Conservation (phyloP, 2,797 vertebrate species). For the Anolis apletophallus region DNA sequence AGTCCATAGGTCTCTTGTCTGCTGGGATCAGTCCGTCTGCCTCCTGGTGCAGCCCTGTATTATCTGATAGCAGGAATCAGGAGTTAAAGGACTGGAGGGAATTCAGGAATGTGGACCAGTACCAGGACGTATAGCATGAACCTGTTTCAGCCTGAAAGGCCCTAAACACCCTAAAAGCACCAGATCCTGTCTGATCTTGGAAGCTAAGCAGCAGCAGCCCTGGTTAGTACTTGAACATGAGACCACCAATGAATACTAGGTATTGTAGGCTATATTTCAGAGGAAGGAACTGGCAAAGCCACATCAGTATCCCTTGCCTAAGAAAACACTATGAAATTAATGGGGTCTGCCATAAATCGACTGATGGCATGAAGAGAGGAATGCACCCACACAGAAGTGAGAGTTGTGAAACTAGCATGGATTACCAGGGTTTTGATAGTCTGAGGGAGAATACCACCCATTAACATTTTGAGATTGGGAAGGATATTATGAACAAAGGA, state of each 20-base stretch:
- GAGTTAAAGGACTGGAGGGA: not conserved
- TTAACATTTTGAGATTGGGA: not conserved
- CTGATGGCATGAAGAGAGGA: too few relatives aligned
- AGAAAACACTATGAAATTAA: too few relatives aligned
- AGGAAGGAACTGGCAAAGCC: too few relatives aligned
- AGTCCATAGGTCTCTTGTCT: not conserved
- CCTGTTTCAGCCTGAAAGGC: not conserved
- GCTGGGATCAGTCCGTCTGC: not conserved
- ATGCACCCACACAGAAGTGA: too few relatives aligned
- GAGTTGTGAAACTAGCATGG: not conserved
- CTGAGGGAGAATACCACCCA: not conserved
- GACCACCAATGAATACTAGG: too few relatives aligned
- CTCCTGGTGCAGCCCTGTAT: not conserved
- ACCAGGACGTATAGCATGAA: not conserved
- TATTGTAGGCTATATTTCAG: too few relatives aligned
- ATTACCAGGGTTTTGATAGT: not conserved
- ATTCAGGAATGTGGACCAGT: not conserved
- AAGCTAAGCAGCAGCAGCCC: too few relatives aligned
- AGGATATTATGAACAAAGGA: not conserved
- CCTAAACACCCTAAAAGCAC: too few relatives aligned
- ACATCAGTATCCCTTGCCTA: too few relatives aligned
- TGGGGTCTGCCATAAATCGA: too few relatives aligned
- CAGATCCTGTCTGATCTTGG: too few relatives aligned
- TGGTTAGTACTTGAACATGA: too few relatives aligned
- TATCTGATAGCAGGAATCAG: slow-evolving; percentile 9